Conservation (phyloP, 2,888 invertebrate species). For the Dicycla oo region DNA sequence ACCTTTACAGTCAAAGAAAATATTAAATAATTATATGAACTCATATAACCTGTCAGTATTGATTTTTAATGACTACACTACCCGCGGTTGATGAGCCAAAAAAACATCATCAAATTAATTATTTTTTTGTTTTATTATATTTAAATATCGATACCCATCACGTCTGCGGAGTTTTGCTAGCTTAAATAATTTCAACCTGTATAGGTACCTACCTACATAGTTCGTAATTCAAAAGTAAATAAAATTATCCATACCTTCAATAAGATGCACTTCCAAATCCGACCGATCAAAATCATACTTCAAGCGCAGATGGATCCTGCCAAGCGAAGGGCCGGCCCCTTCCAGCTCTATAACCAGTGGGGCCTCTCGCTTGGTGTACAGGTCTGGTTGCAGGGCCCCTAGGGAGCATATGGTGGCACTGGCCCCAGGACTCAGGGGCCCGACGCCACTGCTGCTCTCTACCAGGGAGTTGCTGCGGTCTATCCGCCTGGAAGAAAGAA, state of each 20-base stretch:
- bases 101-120: too few species aligned
- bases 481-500: conserved; percentile 80
- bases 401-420: conserved; percentile 87
- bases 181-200: too few species aligned
- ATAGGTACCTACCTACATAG: too few species aligned
- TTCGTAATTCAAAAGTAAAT: background rate
- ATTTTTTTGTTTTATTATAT: too few species aligned
- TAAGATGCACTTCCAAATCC: conserved; percentile 97
- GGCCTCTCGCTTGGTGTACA: conserved; percentile 95
- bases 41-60: too few species aligned
- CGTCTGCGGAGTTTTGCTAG: too few species aligned
- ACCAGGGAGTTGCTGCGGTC: conserved; percentile 89
- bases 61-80: too few species aligned
- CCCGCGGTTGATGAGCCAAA: too few species aligned
- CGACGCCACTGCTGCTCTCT: conserved; percentile 85
- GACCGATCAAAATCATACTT: conserved; percentile 97
- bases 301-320: conserved; percentile 95
- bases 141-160: too few species aligned
- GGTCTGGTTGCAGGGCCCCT: conserved; percentile 96
- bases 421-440: conserved; percentile 85
- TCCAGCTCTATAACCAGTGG: conserved; percentile 93
- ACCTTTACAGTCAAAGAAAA: too few species aligned
- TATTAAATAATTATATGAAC: too few species aligned
- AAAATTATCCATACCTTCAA: conserved; percentile 92
- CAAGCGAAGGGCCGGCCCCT: conserved; percentile 92